Conservation (phyloP, 2,113 vertebrate genomes). For the Macrotis lagotis region DNA sequence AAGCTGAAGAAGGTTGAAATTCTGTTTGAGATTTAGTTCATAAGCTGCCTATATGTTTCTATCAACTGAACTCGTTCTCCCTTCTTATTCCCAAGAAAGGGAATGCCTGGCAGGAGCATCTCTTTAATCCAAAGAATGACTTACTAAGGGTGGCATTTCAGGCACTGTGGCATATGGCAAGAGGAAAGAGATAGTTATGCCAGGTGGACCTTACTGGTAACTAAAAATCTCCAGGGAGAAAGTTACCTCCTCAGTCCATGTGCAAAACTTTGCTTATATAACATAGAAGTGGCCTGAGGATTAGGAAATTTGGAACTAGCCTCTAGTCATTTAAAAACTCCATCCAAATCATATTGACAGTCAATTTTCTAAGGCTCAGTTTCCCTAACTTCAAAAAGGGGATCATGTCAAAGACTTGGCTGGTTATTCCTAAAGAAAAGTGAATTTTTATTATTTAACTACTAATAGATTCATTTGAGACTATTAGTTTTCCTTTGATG, state of each 20-base stretch:
- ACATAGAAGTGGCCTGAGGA: background rate
- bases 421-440: background rate
- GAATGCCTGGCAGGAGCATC: background rate
- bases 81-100: background rate
- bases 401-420: background rate
- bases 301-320: background rate
- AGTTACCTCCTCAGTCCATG: background rate
- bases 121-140: slow-evolving; percentile 26
- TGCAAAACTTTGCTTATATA: background rate
- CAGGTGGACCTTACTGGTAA: background rate
- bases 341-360: background rate
- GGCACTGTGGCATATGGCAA: background rate
- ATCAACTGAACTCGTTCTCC: background rate
- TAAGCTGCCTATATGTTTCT: background rate
- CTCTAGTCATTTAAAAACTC: background rate
- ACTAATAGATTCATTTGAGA: slow-evolving; percentile 50
- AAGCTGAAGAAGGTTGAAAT: background rate
- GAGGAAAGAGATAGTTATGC: background rate
- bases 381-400: background rate
- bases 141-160: background rate
- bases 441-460: slow-evolving; percentile 12
- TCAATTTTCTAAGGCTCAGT: background rate
- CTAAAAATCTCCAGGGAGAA: background rate
- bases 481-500: slow-evolving; percentile 43
- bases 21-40: background rate